Percentiles rank a stretch among this genome's conserved stretches.
Evolutionary conservation across 1,140 invertebrate species (phyloP).

Genomic region (Anagrus nilaparvatae): DNA sequence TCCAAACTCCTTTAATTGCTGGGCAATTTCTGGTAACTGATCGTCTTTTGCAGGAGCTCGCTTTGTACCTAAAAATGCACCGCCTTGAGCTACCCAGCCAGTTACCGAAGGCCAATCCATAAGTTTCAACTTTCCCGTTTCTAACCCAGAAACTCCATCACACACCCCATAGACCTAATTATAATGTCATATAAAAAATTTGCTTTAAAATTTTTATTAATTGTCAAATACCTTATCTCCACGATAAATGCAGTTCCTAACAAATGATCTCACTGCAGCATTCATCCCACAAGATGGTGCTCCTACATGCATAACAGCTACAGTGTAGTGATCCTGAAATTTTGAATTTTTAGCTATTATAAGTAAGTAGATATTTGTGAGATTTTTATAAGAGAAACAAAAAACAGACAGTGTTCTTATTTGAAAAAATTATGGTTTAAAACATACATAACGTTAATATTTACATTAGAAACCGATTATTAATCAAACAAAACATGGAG

Average conservation of each 20-base stretch:
- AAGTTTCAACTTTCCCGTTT: conserved; percentile 76
- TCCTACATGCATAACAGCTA: conserved; percentile 98
- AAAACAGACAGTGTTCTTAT: no score
- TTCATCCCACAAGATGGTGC: conserved; percentile 99
- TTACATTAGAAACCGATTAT: no score
- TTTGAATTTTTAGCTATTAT: no score
- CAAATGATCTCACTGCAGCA: conserved; percentile 93
- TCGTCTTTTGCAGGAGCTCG: conserved; percentile 69
- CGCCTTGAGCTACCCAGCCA: conserved; percentile 95
- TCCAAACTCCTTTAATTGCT: conserved; percentile 73
- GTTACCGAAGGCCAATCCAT: conserved; percentile 72
- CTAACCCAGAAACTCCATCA: conserved; percentile 90
- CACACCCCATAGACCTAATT: conserved; percentile 82
- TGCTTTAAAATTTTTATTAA: conserved; percentile 8
- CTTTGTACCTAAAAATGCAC: conserved; percentile 92
- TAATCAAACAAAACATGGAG: no score
- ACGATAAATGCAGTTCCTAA: conserved; percentile 86
- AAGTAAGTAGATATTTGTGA: no score
- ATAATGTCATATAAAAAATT: conserved; percentile 4
- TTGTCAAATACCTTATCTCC: conserved; percentile 58
- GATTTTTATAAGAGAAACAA: no score
- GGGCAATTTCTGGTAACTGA: conserved; percentile 66
- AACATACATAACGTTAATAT: no score
- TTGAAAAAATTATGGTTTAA: no score
- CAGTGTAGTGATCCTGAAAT: conserved; percentile 65